A percentile compares a stretch with the other conserved stretches of the same genome.
Evolutionary conservation across 2,113 vertebrate species (phyloP).

Genomic region (Zapornia atra): DNA sequence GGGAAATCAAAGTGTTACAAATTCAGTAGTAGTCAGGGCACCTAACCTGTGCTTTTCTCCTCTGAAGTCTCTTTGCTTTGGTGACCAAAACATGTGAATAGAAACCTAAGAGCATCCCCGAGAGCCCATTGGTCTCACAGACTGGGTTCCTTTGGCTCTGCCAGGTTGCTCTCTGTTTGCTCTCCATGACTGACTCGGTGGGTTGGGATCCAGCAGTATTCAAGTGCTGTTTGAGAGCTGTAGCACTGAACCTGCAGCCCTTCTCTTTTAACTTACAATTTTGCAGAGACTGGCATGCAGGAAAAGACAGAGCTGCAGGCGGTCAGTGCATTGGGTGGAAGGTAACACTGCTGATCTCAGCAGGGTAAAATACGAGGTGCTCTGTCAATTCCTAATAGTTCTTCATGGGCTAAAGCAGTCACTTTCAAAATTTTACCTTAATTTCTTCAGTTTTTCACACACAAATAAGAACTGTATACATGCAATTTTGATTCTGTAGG

Average conservation of each 20-base stretch:
- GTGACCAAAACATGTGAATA: neutral
- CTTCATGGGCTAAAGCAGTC: neutral
- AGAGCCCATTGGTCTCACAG: neutral
- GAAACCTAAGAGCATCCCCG: neutral
- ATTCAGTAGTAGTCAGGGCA: neutral
- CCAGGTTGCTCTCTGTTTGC: neutral
- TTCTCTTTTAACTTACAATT: neutral
- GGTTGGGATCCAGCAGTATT: neutral
- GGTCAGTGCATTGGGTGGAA: neutral
- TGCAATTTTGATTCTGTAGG: neutral
- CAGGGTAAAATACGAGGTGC: neutral
- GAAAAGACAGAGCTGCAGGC: neutral
- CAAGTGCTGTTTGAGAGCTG: neutral
- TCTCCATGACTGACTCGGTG: neutral
- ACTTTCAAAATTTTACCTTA: neutral
- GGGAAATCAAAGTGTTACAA: neutral
- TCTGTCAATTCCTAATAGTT: neutral
- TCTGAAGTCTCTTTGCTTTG: neutral
- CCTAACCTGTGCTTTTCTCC: neutral
- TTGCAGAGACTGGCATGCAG: accelerated
- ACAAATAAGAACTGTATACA: neutral
- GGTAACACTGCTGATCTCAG: neutral
- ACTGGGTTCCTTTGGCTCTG: neutral
- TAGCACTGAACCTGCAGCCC: neutral
- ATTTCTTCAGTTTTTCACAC: neutral